Evolutionary conservation across 2,888 invertebrate species (phyloP).

Genomic region (Orchesellides sinensis): DNA sequence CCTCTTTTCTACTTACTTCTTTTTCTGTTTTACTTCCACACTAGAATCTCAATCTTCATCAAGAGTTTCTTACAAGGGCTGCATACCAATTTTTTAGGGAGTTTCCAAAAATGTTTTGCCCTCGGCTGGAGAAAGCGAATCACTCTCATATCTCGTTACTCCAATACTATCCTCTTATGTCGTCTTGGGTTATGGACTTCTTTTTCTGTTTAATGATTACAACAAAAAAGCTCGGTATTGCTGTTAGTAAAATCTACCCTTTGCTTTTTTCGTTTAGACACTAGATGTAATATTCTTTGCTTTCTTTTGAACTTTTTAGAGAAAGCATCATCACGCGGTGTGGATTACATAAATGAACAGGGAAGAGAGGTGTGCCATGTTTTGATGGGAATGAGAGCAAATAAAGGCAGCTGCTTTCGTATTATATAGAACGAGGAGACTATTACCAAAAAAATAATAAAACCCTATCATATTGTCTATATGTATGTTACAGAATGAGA

Average conservation of each 20-base stretch:
- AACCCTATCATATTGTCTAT: too few relatives aligned
- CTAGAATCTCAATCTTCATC: conserved; percentile 72
- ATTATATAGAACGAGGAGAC: background rate
- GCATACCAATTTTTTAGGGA: conserved; percentile 63
- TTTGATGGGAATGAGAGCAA: conserved; percentile 1
- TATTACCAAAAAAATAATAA: too few relatives aligned
- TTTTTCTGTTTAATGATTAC: conserved; percentile 1
- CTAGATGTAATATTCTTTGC: background rate
- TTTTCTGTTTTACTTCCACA: conserved; percentile 43
- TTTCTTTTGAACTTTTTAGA: background rate
- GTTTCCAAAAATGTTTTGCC: background rate
- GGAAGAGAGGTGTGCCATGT: background rate
- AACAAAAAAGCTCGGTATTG: background rate
- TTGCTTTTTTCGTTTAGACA: background rate
- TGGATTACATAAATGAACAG: conserved; percentile 15
- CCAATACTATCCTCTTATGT: background rate
- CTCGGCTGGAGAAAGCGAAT: background rate
- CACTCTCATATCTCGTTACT: background rate
- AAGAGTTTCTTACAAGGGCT: conserved; percentile 60
- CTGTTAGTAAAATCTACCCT: background rate
- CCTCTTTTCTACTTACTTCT: conserved; percentile 29
- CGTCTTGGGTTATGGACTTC: background rate
- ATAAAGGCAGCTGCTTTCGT: background rate
- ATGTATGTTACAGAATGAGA: too few relatives aligned
- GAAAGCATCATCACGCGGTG: background rate